These are phyloP conservation scores for Lasioglossum malachurum DNA, from an alignment of 2,888 invertebrate genomes.

Conservation along the genomic window DNA sequence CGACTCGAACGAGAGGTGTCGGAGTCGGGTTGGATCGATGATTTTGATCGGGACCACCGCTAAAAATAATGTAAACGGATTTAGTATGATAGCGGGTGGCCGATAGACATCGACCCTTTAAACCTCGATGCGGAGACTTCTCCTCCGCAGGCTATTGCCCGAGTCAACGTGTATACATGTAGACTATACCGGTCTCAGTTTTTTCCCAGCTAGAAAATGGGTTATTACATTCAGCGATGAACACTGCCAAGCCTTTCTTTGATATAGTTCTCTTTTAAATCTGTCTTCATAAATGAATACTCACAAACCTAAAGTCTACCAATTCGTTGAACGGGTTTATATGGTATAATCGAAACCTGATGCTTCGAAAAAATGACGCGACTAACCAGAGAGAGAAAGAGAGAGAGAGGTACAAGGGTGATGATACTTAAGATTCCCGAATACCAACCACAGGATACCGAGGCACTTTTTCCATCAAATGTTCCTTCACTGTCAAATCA, in stretches of 20 bases:
- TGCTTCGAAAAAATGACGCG: conserved; percentile 58
- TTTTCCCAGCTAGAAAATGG: conserved; percentile 37
- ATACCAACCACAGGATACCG: conserved; percentile 68
- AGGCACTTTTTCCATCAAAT: conserved; percentile 70
- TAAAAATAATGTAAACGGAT: not conserved
- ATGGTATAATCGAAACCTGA: conserved; percentile 42
- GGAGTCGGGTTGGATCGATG: not conserved
- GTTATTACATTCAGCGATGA: conserved; percentile 42
- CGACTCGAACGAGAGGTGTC: not conserved
- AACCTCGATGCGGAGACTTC: conserved; percentile 31
- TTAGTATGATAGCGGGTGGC: conserved; percentile 5
- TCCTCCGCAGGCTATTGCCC: conserved; percentile 36
- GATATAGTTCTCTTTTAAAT: conserved; percentile 10
- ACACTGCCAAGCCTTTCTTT: conserved; percentile 41
- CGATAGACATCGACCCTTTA: conserved; percentile 21
- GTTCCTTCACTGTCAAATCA: conserved; percentile 79
- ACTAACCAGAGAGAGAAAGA: conserved; percentile 40
- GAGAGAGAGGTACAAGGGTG: conserved; percentile 45
- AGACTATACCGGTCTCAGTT: conserved; percentile 47
- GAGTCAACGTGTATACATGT: conserved; percentile 33
- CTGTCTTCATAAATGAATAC: conserved; percentile 18
- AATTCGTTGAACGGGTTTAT: conserved; percentile 23
- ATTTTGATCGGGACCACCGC: conserved; percentile 7
- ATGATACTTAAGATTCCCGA: conserved; percentile 58
- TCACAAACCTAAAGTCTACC: not conserved